These are phyloP conservation scores for Lepidurus arcticus DNA, from an alignment of 1,140 invertebrate genomes.

Conservation along the genomic window DNA sequence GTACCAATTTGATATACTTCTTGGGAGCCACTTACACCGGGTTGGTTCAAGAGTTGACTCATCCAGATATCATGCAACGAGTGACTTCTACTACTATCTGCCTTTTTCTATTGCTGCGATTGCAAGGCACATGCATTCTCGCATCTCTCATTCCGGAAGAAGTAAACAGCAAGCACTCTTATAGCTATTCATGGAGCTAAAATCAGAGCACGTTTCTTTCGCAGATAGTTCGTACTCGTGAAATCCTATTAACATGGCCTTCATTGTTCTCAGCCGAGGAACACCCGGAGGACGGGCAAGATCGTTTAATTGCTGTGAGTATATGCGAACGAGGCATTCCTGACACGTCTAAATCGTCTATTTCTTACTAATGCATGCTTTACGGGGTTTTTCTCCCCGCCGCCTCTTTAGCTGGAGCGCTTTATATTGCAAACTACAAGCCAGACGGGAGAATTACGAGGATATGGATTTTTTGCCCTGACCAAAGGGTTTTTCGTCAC, in stretches of 20 bases:
- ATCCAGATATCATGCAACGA: slow-evolving; percentile 25
- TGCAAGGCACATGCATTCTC: slow-evolving; percentile 6
- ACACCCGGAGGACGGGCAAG: neutral
- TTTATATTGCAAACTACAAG: slow-evolving; percentile 16
- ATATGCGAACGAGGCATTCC: neutral
- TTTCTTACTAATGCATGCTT: neutral
- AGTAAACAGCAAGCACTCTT: neutral
- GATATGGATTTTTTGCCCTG: slow-evolving; percentile 28
- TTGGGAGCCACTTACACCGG: slow-evolving; percentile 27
- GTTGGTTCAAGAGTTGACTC: slow-evolving; percentile 12
- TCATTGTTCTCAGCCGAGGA: neutral
- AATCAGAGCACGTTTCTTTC: neutral
- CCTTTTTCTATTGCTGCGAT: slow-evolving; percentile 22
- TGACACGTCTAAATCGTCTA: neutral
- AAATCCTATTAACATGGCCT: neutral
- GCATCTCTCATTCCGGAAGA: neutral
- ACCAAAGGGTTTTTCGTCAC: slow-evolving; percentile 25
- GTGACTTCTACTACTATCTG: slow-evolving; percentile 19
- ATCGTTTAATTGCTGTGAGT: neutral
- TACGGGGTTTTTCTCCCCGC: neutral
- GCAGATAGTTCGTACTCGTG: neutral
- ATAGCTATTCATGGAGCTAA: neutral
- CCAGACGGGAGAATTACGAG: slow-evolving; percentile 7
- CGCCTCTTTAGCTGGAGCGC: neutral
- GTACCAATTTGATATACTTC: slow-evolving; percentile 23